These are phyloP conservation scores for Paragorgia papillata DNA, from an alignment of 92 coral and sea anemone genomes.

Conservation along the genomic window DNA sequence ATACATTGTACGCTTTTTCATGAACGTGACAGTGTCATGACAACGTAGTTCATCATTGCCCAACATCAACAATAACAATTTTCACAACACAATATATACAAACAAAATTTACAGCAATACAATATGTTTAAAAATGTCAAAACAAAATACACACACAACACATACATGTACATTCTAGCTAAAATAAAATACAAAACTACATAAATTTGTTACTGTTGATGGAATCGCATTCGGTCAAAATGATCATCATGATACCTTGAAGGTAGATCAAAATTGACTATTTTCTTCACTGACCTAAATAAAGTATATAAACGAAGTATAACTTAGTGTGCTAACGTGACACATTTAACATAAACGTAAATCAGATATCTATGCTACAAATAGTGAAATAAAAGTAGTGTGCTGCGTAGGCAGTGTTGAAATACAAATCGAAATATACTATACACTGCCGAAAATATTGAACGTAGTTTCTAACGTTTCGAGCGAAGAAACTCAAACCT, in stretches of 20 bases:
- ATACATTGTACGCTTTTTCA: background rate
- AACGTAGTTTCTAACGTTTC: no score
- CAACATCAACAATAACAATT: background rate
- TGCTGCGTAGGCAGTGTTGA: no score
- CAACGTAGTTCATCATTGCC: background rate
- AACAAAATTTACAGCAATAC: no score
- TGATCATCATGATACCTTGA: slow-evolving; percentile 7
- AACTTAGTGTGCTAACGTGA: no score
- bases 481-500: no score
- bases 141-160: background rate
- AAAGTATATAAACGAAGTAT: no score
- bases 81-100: background rate
- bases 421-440: no score
- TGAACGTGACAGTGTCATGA: slow-evolving; percentile 7
- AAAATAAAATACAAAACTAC: slow-evolving; percentile 13
- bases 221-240: slow-evolving; percentile 28
- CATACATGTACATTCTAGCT: background rate
- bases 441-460: no score
- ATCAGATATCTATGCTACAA: background rate
- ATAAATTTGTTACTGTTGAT: background rate
- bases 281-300: slow-evolving; percentile 23
- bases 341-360: no score
- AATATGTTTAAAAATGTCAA: background rate
- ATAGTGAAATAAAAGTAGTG: no score
- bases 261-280: slow-evolving; percentile 34